Base-by-base conservation (phyloP, 2,888 invertebrate genomes). In the Tachystola acroxantha region DNA sequence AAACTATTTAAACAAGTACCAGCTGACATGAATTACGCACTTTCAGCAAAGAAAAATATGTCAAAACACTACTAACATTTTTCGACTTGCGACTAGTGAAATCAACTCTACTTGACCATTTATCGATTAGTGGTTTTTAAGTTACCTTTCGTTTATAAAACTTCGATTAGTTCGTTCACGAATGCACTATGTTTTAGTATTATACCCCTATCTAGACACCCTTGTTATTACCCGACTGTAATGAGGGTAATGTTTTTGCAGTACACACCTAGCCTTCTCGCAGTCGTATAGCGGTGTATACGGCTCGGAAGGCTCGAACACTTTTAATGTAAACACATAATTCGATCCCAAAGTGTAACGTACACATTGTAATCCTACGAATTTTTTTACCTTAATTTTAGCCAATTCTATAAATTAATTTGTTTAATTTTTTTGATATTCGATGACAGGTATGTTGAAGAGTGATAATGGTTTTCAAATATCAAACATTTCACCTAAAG, bases 1-100 rank as follows among this genome's bases (percentile, higher is more conserved):
- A 58, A 51, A 62, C 67, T 75, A 74, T 72, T 67, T 57, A 68
- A 74, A 68, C 74, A 67, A 70, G 65, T 76, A 77, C 62, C 85
- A 86, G 88, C 88, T 88, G 86, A 82, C 87, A 87, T 84, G 87
- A 88, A 84, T 86, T 77, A 87, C 88, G 86, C 86, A 87, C 87
- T 87, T 87, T 87, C 87, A 87, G 87, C 87, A 87, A 87, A 86
- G 87, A 88, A 88, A 88, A 88, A 86, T 80, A 87, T 86, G 88
- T 88, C 88, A 88, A 88, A 88, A 88, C 88, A 86, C 88, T 87
- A 88, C 86, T 67, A 82, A 84, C 85, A 74, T 78, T 80, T 78
- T 81, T 82, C 84, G 78, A 81, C 84, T 78, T 84, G 87, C 87
- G 81, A 87, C 87, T 88, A 87, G 82, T 81, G 79, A 85, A 88